Percentiles rank a stretch among this genome's conserved stretches.
These are phyloP conservation scores for Acyrthosiphon pisum DNA, from an alignment of 1,140 invertebrate species.

Conservation along the genomic window DNA sequence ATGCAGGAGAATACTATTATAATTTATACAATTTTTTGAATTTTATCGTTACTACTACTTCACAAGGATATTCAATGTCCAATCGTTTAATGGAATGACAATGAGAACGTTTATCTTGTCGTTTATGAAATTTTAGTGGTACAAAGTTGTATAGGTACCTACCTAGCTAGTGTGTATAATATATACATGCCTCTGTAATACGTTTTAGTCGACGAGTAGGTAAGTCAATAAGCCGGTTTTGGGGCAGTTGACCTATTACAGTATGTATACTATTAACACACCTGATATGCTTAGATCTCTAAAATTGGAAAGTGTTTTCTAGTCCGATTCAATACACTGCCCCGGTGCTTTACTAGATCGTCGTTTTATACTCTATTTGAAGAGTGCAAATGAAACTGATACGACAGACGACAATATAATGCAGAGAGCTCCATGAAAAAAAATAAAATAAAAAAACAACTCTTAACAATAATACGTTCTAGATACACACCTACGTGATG, in stretches of 20 bases:
- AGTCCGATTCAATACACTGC: background rate
- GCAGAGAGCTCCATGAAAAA: background rate
- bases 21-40: background rate
- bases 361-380: background rate
- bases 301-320: constrained; percentile 40
- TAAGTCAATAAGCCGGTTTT: constrained; percentile 2
- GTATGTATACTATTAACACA: background rate
- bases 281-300: constrained; percentile 2
- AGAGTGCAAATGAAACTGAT: background rate
- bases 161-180: background rate
- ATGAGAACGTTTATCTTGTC: background rate
- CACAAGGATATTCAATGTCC: background rate
- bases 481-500: background rate
- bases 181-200: background rate
- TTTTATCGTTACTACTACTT: background rate
- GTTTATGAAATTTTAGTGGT: background rate
- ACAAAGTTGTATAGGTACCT: background rate
- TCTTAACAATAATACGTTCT: background rate
- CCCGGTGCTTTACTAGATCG: constrained; percentile 4
- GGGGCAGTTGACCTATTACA: background rate
- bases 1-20: background rate
- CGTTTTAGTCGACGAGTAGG: background rate
- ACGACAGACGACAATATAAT: background rate
- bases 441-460: background rate
- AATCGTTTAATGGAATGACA: background rate